Base-by-base conservation (phyloP, 2,888 invertebrate species). In the Erebia epiphron region DNA sequence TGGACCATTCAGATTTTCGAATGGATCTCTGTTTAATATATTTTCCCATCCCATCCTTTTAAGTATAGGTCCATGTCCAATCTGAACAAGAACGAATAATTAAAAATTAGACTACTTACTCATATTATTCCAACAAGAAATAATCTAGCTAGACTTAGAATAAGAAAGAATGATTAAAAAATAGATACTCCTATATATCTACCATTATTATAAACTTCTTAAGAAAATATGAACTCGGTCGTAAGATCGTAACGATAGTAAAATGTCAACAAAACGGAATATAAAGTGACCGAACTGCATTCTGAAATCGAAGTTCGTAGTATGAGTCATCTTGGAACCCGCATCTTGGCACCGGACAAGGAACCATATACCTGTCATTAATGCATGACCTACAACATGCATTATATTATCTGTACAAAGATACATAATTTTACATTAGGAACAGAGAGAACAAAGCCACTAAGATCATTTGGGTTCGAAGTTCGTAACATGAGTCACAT, bases 271-370 rank as follows among this genome's bases (percentile, higher is more conserved):
- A 69, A 50, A 57, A 49, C 58, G 68, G 63, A 61, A 43, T 65
- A 26, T 26, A 81, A 83, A 86, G 82, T 87, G 84, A 83, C 86
- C 88, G 77, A 85, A 87, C 88, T 88, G 89, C 90, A 91, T 91
- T 91, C 89, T 86, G 81, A 78, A 79, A 80, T 80, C 79, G 82
- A 80, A 81, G 80, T 73, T 72, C 68, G 67, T 69, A 80, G 79
- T 75, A 84, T 91, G 92, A 92, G 84, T 91, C 92, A 92, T 83
- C 82, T 82, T 82, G 82, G 76, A 83, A 81, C 82, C 81, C 78
- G 83, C 76, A 71, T 84, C 85, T 91, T 90, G 90, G 89, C 90
- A 88, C 82, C 80, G 81, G 82, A 80, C 82, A 79, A 79, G 82
- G 79, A 82, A 83, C 84, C 85, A 86, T 85, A 86, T 86, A 84